These are phyloP conservation scores for Drosophila hamatofila DNA, from an alignment of 2,888 invertebrate genomes.

Conservation along the genomic window DNA sequence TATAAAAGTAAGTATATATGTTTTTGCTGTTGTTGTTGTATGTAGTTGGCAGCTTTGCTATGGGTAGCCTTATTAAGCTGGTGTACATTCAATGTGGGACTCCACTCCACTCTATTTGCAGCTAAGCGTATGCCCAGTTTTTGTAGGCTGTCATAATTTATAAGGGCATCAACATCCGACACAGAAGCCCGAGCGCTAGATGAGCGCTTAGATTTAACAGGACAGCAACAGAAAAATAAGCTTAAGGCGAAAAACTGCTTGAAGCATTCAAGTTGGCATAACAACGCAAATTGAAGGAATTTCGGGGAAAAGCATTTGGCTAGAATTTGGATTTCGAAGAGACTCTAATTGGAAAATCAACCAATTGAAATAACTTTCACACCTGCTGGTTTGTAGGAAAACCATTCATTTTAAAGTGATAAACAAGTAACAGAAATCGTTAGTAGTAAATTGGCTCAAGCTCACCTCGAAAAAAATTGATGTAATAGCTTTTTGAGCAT, in stretches of 20 bases:
- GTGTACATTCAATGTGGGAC: conserved; percentile 35
- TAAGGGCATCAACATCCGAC: conserved; percentile 36
- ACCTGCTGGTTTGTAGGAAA: background rate
- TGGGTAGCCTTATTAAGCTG: conserved; percentile 59
- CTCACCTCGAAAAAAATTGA: too few relatives aligned
- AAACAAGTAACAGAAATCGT: too few relatives aligned
- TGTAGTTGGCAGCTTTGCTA: conserved; percentile 13
- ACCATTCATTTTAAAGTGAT: background rate
- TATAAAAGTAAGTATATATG: background rate
- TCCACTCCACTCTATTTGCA: conserved; percentile 8
- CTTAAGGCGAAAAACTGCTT: conserved; percentile 17
- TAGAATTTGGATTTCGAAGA: background rate
- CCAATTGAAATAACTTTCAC: background rate
- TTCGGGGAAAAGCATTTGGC: conserved; percentile 21
- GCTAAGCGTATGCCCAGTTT: conserved; percentile 20
- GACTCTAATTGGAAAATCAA: background rate
- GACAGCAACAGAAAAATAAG: conserved; percentile 16
- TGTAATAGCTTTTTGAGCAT: too few relatives aligned
- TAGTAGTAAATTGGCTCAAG: too few relatives aligned
- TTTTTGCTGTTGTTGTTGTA: conserved; percentile 6
- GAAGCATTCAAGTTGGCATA: conserved; percentile 24
- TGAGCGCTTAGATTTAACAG: conserved; percentile 25
- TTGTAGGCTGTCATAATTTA: conserved; percentile 59
- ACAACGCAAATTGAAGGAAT: conserved; percentile 29
- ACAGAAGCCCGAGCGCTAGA: conserved; percentile 29